Evolutionary conservation across 2,888 invertebrate species (phyloP), one percentile per base, ranked within the genome.

Genomic region (Antheraea assamensis): DNA sequence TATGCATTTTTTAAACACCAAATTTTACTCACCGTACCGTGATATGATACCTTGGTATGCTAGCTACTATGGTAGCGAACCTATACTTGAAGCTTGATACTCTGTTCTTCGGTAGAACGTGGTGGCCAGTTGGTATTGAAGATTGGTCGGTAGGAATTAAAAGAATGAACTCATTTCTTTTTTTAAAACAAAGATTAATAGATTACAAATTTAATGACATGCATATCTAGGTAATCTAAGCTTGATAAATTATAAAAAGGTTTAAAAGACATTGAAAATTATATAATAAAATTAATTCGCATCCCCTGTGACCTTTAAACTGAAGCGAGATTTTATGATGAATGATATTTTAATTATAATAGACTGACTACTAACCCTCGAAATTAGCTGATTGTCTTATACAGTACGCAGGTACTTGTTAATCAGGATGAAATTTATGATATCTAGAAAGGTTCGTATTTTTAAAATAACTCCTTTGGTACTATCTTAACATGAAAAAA

Each of bases 311-410:
- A 5, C 13, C 27, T 70, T 73, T 72, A n/a, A 17, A n/a, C 3
- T 27, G 24, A 35, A 4, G 55, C 52, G 21, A 73, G 21, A 73
- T 27, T 58, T 70, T 58, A 70, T 47, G 21, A 35, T 13, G 24
- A 70, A 47, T 70, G n/a, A 70, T 73, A 70, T 73, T 73, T 70
- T 73, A 58, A 70, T 70, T 70, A 70, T 58, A 70, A 73, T 24
- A 58, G 58, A 4, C 70, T 31, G 42, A 70, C 35, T 21, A 4
- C 70, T 31, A 58, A 70, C 35, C 35, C 68, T 68, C n/a, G 68
- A 68, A 68, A 68, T 68, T 35, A 66, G 35, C 35, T 31, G 35
- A 68, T 58, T 70, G 27, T 42, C 35, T 58, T 73, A 70, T 19
- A 70, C 58, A 49, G 15, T 58, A 58, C 70, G 15, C 42, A 10